Conservation (phyloP, 1,140 invertebrate species). For the Zophobas atratus region DNA sequence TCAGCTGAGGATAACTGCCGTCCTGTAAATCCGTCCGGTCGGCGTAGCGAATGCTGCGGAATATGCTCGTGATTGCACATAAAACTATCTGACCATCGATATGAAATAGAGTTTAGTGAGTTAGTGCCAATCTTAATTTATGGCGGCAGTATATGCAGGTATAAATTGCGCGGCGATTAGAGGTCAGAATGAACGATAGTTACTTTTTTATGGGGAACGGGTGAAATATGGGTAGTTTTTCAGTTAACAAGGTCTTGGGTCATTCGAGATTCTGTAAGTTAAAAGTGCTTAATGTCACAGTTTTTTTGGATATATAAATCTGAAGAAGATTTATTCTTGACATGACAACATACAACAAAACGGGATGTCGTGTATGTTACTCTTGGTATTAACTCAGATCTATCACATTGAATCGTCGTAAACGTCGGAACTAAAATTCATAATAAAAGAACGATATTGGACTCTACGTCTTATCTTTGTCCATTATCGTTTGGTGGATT, state of each 20-base stretch:
- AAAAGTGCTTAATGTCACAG: too few relatives aligned
- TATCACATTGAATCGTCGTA: too few relatives aligned
- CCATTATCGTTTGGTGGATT: too few relatives aligned
- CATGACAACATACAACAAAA: too few relatives aligned
- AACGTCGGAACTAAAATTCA: too few relatives aligned
- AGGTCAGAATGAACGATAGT: neutral
- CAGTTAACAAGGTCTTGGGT: constrained; percentile 25
- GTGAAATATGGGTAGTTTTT: constrained; percentile 28
- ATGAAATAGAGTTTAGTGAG: constrained; percentile 39
- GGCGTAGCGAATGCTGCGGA: constrained; percentile 47
- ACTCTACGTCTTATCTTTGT: too few relatives aligned
- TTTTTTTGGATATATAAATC: too few relatives aligned
- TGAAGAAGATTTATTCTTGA: too few relatives aligned
- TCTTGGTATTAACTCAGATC: too few relatives aligned
- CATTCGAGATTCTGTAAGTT: neutral
- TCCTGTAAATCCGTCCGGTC: constrained; percentile 49
- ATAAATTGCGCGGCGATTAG: neutral
- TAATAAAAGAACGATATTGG: too few relatives aligned
- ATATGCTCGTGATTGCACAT: constrained; percentile 51
- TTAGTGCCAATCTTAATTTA: constrained; percentile 45
- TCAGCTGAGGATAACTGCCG: constrained; percentile 50
- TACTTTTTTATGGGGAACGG: neutral
- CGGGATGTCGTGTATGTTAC: too few relatives aligned
- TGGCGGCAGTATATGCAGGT: constrained; percentile 14
- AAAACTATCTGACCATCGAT: constrained; percentile 49